A percentile compares a stretch with the other conserved stretches of the same genome.
phyloP scores from a whole-genome alignment of 1,140 invertebrate genomes.

The Planococcus citri region DNA sequence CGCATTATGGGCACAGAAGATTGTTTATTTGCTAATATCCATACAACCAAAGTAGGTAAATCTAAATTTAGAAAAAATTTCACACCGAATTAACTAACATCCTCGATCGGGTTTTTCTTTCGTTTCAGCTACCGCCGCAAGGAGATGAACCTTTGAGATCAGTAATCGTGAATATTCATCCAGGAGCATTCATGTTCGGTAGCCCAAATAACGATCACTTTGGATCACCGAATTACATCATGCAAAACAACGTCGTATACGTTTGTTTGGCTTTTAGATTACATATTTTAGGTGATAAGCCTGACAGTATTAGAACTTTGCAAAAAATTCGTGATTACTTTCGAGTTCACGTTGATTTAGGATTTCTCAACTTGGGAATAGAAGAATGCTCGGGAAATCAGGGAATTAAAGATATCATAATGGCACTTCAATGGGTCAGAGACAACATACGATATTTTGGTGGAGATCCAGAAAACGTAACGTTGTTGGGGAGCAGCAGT shows the following conservation, averaged over 20 bases:
- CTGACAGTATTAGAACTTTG: too few species aligned
- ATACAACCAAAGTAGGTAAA: slow-evolving; percentile 19
- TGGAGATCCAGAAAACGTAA: slow-evolving; percentile 64
- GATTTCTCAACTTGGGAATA: too few species aligned
- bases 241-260: neutral
- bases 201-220: neutral
- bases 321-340: too few species aligned
- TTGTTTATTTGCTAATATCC: slow-evolving; percentile 26
- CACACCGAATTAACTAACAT: too few species aligned
- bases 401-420: slow-evolving; percentile 58
- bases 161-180: neutral
- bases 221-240: neutral
- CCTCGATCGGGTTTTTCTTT: too few species aligned
- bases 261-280: neutral
- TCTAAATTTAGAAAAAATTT: neutral
- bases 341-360: too few species aligned
- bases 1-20: slow-evolving; percentile 25
- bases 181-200: neutral
- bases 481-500: slow-evolving; percentile 73
- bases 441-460: slow-evolving; percentile 67
- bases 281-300: neutral
- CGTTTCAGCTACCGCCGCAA: too few species aligned
- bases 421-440: slow-evolving; percentile 60
- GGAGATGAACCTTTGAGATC: neutral
- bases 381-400: slow-evolving; percentile 40